Conservation (phyloP, 2,113 vertebrate genomes). For the Anhinga anhinga region DNA sequence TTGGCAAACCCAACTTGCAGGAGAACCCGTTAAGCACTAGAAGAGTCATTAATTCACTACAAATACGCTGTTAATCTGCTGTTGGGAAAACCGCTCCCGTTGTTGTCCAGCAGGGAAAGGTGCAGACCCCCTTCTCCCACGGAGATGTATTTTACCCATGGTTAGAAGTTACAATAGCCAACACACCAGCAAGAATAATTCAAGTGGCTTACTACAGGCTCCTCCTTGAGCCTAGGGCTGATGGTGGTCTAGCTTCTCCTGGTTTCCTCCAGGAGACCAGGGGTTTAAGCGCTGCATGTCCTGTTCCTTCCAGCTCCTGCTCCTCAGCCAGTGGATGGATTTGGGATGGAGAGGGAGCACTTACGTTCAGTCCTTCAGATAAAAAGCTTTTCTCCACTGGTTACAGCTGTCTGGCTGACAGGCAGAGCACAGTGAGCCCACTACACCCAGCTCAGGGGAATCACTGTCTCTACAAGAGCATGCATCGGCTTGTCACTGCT, state of each 20-base stretch:
- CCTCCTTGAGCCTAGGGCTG: not conserved
- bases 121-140: not conserved
- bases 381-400: not conserved
- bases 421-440: not conserved
- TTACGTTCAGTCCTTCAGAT: not conserved
- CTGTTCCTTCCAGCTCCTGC: not conserved
- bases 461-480: not conserved
- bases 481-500: rapidly evolving
- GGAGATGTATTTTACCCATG: too few relatives aligned
- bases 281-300: not conserved
- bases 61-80: not conserved
- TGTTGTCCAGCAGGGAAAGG: not conserved
- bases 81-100: not conserved
- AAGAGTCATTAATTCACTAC: not conserved
- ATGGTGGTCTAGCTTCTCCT: not conserved
- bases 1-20: not conserved
- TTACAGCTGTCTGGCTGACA: not conserved
- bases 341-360: not conserved
- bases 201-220: not conserved
- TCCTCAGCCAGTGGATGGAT: rapidly evolving
- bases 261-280: not conserved
- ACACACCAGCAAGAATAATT: not conserved
- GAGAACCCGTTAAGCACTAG: not conserved
- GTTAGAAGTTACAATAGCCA: too few relatives aligned
- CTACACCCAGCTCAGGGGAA: not conserved